Evolutionary conservation across 1,140 invertebrate genomes (phyloP).

Genomic region (Drosophila mojavensis): DNA sequence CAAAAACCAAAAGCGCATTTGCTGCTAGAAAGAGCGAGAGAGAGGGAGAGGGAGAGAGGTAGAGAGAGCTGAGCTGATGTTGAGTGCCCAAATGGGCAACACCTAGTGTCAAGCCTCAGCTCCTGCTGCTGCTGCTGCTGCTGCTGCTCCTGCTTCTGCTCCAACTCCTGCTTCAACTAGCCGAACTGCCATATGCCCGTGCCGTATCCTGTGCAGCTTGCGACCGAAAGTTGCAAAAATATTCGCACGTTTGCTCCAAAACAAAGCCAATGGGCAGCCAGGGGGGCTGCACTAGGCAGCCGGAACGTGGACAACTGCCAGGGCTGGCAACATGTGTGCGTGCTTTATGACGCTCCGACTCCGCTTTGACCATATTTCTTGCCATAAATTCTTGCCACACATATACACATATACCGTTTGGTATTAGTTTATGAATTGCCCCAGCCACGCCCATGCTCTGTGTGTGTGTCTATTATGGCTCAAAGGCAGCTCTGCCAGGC

Average conservation of each 20-base stretch:
- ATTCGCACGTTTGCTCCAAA: slow-evolving; percentile 77
- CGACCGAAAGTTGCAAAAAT: slow-evolving; percentile 79
- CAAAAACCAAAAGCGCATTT: slow-evolving; percentile 55
- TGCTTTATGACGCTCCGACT: slow-evolving; percentile 63
- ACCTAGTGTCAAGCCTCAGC: slow-evolving; percentile 35
- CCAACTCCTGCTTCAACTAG: slow-evolving; percentile 5
- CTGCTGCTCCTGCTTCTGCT: not conserved
- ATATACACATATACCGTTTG: slow-evolving; percentile 18
- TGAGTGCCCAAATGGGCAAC: slow-evolving; percentile 15
- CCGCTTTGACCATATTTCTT: slow-evolving; percentile 71
- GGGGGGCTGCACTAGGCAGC: not conserved
- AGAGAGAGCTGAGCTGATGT: not conserved
- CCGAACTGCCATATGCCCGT: slow-evolving; percentile 55
- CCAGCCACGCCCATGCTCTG: slow-evolving; percentile 22
- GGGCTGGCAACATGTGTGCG: slow-evolving; percentile 48
- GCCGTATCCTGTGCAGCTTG: slow-evolving; percentile 78
- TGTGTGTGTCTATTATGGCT: slow-evolving; percentile 30
- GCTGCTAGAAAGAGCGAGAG: no score
- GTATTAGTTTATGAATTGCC: slow-evolving; percentile 63
- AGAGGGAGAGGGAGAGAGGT: no score
- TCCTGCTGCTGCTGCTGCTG: not conserved
- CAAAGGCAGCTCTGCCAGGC: slow-evolving; percentile 43
- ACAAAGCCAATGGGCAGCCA: slow-evolving; percentile 51
- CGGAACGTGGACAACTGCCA: slow-evolving; percentile 14
- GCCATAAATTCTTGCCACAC: slow-evolving; percentile 70